phyloP scores from a whole-genome alignment of 2,797 vertebrate species.

The Onychomys torridus region DNA sequence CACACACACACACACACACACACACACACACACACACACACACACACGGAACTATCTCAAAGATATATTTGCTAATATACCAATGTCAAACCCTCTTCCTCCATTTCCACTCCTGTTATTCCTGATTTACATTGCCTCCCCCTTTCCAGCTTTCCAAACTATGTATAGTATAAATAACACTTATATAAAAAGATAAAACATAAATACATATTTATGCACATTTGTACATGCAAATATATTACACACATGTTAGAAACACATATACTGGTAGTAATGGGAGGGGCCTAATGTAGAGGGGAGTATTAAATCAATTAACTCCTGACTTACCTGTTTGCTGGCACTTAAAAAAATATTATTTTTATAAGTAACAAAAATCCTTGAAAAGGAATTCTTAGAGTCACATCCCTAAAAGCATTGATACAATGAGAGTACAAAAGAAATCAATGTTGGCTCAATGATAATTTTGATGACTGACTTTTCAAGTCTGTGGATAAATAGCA shows the following conservation, averaged over 20 bases:
- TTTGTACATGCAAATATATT: neutral
- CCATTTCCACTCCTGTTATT: neutral
- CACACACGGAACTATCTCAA: neutral
- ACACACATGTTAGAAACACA: conserved; percentile 13
- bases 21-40: neutral
- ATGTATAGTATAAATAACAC: neutral
- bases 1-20: neutral
- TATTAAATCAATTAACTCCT: neutral
- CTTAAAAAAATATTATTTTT: neutral
- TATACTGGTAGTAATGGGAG: neutral
- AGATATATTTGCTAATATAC: neutral
- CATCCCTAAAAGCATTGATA: neutral
- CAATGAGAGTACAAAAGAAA: conserved; percentile 10
- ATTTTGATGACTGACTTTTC: neutral
- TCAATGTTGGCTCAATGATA: neutral
- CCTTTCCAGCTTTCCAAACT: neutral
- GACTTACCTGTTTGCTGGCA: conserved; percentile 2
- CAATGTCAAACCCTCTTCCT: neutral
- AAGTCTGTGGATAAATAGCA: conserved; percentile 45
- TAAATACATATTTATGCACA: neutral
- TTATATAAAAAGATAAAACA: conserved; percentile 12
- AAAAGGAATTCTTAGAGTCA: neutral
- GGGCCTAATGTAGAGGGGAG: neutral
- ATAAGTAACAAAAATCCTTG: neutral
- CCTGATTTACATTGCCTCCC: neutral